Evolutionary conservation across 2,888 invertebrate genomes (phyloP).

Genomic region (Muschampia plurimacula): DNA sequence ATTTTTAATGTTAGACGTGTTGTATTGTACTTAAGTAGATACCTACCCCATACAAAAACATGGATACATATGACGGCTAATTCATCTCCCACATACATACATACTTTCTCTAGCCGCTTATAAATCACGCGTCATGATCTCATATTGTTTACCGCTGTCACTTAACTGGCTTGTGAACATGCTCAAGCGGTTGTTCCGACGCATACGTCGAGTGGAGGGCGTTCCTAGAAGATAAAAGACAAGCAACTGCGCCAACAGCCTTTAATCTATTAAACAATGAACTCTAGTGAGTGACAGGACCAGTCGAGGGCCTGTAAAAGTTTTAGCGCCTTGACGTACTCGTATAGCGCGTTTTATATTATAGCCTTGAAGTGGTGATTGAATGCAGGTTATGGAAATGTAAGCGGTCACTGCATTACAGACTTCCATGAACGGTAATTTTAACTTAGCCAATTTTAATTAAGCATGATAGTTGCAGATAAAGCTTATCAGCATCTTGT

Average conservation of each 20-base stretch:
- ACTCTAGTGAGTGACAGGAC: conserved; percentile 31
- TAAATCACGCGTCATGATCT: conserved; percentile 35
- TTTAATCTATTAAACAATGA: conserved; percentile 37
- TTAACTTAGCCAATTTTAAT: not conserved
- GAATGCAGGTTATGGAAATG: not conserved
- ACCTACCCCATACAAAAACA: not conserved
- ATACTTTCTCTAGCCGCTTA: conserved; percentile 30
- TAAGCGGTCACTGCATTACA: not conserved
- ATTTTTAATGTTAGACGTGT: conserved; percentile 6
- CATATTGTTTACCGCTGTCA: conserved; percentile 57
- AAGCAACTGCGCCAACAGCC: conserved; percentile 34
- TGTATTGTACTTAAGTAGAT: not conserved
- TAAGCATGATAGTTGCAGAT: not conserved
- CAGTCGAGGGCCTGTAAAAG: conserved; percentile 11
- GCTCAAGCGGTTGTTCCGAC: conserved; percentile 54
- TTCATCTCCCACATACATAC: conserved; percentile 26
- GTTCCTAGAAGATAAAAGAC: conserved; percentile 36
- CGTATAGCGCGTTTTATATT: not conserved
- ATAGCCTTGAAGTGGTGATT: conserved; percentile 5
- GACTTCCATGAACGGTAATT: not conserved
- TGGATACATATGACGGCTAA: conserved; percentile 11
- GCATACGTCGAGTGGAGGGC: conserved; percentile 49
- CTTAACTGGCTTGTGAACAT: conserved; percentile 52
- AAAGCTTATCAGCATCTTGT: not conserved
- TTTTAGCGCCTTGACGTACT: conserved; percentile 27